Evolutionary conservation across 2,113 vertebrate genomes (phyloP), one percentile per base, ranked within the genome.

Genomic region (Aldabrachelys gigantea): DNA sequence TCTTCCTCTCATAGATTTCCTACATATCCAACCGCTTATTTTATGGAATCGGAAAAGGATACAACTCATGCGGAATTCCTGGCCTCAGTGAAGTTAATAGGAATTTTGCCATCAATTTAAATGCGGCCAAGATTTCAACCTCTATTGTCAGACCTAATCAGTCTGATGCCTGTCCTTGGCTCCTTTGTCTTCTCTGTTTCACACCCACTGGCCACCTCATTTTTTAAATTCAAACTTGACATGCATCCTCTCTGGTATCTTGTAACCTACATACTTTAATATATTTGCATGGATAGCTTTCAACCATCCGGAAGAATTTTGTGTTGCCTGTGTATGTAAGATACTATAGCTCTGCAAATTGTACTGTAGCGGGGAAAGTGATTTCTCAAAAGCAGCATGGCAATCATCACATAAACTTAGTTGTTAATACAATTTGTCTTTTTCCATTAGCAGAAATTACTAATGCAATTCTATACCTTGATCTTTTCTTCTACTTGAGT

Each of bases 41-140:
- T 38, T 72, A 19, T 72, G 17, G 65, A 72, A 38, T 72, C n/a
- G 0, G 0, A 2, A 17, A n/a, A 24, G 65, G 38, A 56, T 0
- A 1, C 49, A 35, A 47, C 5, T 1, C 0, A 59, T 24, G 9
- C 5, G 35, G 50, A 53, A 5, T 16, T 31, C 50, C 41, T 1
- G 1, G 52, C 3, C 1, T 14, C 38, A 47, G 12, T 25, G 6
- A 78, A 47, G 75, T 47, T 25, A 44, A 29, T 47, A 24, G 25
- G 24, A 72, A 72, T 72, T 72, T 72, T 72, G 65, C 65, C 19
- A 22, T 72, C 65, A 72, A 10, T 72, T 72, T 72, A n/a, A 72
- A n/a, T 21, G n/a, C n/a, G 65, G 65, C 65, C 35, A 72, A 72
- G 65, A 72, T 72, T 72, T 72, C n/a, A 72, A 10, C n/a, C 9